A percentile compares a stretch with the other conserved stretches of the same genome.
Evolutionary conservation across 1,140 invertebrate species (phyloP).

Genomic region (Eumeta japonica): DNA sequence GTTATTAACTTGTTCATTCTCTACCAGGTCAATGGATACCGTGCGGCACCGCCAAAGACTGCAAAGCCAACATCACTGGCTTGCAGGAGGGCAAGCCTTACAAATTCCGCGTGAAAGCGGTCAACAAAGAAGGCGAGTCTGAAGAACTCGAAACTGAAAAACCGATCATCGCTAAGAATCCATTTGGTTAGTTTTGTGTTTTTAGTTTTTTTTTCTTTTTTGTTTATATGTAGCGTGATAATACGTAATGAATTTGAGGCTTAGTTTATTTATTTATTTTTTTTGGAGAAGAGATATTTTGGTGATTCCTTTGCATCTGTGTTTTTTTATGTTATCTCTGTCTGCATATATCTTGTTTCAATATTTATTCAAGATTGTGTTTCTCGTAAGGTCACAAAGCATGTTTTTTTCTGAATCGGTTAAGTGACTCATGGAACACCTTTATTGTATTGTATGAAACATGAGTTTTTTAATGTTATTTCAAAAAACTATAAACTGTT

Average conservation of each 20-base stretch:
- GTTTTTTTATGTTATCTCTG: too few relatives aligned
- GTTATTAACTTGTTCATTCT: background rate
- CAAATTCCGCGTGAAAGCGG: constrained; percentile 97
- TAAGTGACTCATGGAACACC: too few relatives aligned
- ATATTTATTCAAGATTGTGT: too few relatives aligned
- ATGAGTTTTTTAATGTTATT: background rate
- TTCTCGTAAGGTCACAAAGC: too few relatives aligned
- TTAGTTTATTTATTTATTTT: too few relatives aligned
- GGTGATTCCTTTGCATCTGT: too few relatives aligned
- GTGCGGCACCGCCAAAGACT: constrained; percentile 66
- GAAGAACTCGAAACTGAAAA: constrained; percentile 93
- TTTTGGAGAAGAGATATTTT: too few relatives aligned
- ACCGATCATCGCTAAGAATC: constrained; percentile 96
- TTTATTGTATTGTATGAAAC: too few relatives aligned
- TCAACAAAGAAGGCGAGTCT: constrained; percentile 98
- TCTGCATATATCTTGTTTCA: too few relatives aligned
- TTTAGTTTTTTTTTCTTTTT: background rate
- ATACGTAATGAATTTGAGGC: too few relatives aligned
- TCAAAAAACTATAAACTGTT: too few relatives aligned
- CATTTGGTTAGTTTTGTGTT: constrained; percentile 74
- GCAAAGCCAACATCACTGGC: constrained; percentile 76
- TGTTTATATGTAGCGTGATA: constrained; percentile 1
- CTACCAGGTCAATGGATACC: constrained; percentile 85
- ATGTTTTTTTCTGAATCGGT: too few relatives aligned
- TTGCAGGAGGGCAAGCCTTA: constrained; percentile 94